phyloP scores from a whole-genome alignment of 2,797 vertebrate species.

The Pseudochaenichthys georgianus region DNA sequence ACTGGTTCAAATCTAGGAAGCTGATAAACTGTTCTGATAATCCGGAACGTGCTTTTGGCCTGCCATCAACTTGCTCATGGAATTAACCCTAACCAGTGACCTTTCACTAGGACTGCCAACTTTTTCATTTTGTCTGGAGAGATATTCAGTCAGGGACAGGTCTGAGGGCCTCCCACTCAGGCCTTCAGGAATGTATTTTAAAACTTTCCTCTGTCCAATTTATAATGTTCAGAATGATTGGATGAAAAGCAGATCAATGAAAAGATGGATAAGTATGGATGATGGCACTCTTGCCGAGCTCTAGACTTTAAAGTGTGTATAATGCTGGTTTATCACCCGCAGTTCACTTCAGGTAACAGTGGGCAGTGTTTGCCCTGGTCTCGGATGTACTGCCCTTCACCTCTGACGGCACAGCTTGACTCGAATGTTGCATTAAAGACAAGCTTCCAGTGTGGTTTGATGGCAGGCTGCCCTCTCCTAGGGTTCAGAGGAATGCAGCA shows the following conservation, averaged over 20 bases:
- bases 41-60: neutral
- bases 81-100: neutral
- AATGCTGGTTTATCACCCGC: neutral
- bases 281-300: neutral
- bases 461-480: conserved; percentile 40
- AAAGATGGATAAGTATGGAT: neutral
- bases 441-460: conserved; percentile 39
- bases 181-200: neutral
- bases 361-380: neutral
- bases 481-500: conserved; percentile 37
- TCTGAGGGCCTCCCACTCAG: too few relatives aligned
- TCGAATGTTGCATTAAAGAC: conserved; percentile 52
- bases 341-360: neutral
- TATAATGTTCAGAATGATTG: neutral
- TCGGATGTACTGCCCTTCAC: conserved; percentile 30
- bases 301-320: neutral
- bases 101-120: neutral
- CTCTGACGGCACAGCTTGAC: conserved; percentile 14
- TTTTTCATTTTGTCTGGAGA: neutral
- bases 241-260: neutral
- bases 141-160: neutral
- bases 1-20: neutral
- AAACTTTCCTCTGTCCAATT: neutral
- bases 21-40: neutral
- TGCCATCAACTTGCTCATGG: neutral